phyloP scores from a whole-genome alignment of 2,888 invertebrate species.

The Nomada hirtipes region DNA sequence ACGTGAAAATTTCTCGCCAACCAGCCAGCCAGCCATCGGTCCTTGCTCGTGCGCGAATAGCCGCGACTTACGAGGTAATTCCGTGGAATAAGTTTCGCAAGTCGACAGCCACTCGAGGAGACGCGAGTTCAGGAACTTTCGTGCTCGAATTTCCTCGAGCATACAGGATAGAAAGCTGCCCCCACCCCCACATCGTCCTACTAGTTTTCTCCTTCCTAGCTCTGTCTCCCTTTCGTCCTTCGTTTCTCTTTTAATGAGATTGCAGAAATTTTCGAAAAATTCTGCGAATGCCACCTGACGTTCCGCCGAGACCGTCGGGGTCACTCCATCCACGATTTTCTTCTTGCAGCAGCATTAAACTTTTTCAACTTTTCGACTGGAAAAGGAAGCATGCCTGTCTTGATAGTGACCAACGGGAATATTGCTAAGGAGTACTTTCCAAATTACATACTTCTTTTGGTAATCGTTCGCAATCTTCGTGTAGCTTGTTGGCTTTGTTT shows the following conservation, averaged over 20 bases:
- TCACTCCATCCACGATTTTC: constrained; percentile 1
- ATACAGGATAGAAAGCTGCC: constrained; percentile 46
- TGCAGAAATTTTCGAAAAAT: constrained; percentile 54
- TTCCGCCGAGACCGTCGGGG: constrained; percentile 1
- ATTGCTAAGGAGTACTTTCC: neutral
- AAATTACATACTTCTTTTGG: neutral
- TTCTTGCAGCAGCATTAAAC: constrained; percentile 23
- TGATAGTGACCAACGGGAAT: neutral
- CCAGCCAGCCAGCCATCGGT: constrained; percentile 18
- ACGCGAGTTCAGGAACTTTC: constrained; percentile 67
- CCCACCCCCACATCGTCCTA: neutral
- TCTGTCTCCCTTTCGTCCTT: neutral
- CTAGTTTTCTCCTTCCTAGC: neutral
- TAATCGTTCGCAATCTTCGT: neutral
- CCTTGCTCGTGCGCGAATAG: constrained; percentile 36
- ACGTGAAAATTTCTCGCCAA: constrained; percentile 65
- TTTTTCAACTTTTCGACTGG: neutral
- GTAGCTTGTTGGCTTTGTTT: too few relatives aligned
- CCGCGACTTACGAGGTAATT: constrained; percentile 69
- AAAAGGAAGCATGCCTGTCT: neutral
- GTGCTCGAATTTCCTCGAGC: constrained; percentile 54
- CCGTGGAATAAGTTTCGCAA: constrained; percentile 68
- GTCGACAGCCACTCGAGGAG: constrained; percentile 63
- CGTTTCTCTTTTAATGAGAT: constrained; percentile 43
- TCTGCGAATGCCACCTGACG: constrained; percentile 38